Evolutionary conservation across 2,888 invertebrate genomes (phyloP).

Genomic region (Euclidia mi): DNA sequence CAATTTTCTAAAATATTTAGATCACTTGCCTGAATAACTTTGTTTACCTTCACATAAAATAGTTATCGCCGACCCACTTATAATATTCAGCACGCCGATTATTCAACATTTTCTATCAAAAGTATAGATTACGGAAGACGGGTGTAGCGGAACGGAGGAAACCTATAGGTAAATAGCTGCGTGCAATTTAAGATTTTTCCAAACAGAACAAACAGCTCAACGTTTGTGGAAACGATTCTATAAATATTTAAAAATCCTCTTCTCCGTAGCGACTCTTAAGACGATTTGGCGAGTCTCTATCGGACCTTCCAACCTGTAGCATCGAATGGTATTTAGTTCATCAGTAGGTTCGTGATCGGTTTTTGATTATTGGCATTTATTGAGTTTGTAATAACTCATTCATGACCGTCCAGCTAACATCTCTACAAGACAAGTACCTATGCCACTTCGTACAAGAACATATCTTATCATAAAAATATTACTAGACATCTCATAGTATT

Average conservation of each 20-base stretch:
- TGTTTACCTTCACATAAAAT: slow-evolving; percentile 12
- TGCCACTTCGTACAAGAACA: too few species aligned
- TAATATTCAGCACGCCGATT: too few species aligned
- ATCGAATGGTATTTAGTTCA: slow-evolving; percentile 12
- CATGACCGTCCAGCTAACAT: too few species aligned
- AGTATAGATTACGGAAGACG: slow-evolving; percentile 17
- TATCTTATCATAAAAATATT: too few species aligned
- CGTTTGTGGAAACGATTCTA: slow-evolving; percentile 64
- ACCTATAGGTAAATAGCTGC: slow-evolving; percentile 34
- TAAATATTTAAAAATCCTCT: slow-evolving; percentile 71
- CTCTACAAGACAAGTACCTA: too few species aligned
- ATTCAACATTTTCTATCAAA: too few species aligned
- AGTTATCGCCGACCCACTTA: slow-evolving; percentile 9
- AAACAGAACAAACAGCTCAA: slow-evolving; percentile 60
- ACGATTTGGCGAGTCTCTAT: slow-evolving; percentile 58
- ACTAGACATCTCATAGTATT: too few species aligned
- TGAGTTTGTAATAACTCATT: too few species aligned
- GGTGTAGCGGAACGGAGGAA: slow-evolving; percentile 17
- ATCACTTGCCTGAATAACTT: slow-evolving; percentile 7
- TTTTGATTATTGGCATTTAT: too few species aligned
- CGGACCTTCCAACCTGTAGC: slow-evolving; percentile 24
- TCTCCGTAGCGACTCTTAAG: slow-evolving; percentile 52
- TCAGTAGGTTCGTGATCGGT: too few species aligned
- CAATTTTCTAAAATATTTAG: slow-evolving; percentile 6
- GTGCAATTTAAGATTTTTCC: slow-evolving; percentile 58